Base-by-base conservation (phyloP, 2,113 vertebrate species). In the Hippocampus guttulatus region DNA sequence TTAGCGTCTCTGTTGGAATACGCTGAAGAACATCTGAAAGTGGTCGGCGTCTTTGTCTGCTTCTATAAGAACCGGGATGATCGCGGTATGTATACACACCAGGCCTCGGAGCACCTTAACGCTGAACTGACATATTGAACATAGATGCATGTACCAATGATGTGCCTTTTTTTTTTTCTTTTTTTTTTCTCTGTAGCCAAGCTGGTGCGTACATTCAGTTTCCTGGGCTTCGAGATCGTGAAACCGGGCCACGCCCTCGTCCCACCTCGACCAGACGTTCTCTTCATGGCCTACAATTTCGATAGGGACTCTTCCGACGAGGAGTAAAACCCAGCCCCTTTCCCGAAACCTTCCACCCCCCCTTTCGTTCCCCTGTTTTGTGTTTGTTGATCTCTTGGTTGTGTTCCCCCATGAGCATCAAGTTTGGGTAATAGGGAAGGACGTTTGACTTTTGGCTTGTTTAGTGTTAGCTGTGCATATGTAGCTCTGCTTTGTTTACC, bases 221-320 rank as follows among this genome's bases (percentile, higher is more conserved):
- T 97, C 88, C 92, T 99, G 94, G 97, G 96, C 96, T 98, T 99
- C 95, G 97, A 98, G 95, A 96, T 98, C 92, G 97, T 98, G 96
- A 97, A 94, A 96, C 97, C 97, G 81, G 97, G 97, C 92, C 96
- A 98, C 89, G 94, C 97, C 93, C 95, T 96, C 86, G 94, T 97
- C 93, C 96, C 97, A 72, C 94, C 95, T 90, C 95, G 96, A 95
- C 96, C 96, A 75, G 97, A 99, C 33, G 95, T 97, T 89, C 95
- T 98, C 94, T 99, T 98, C 92, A 98, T 99, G 96, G 97, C 95
- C 91, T 98, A 98, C 94, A 96, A 91, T 5, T 95, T 98, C 65
- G 97, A 99, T 91, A 93, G 94, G 92, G 96, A 96, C 87, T 96
- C 95, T 75, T 94, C 95, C 27, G 95, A 96, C 70, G 96, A 98